A percentile compares a stretch with the other conserved stretches of the same genome.
Conservation (phyloP, 1,140 invertebrate species). For the Zaprionus taronus region DNA sequence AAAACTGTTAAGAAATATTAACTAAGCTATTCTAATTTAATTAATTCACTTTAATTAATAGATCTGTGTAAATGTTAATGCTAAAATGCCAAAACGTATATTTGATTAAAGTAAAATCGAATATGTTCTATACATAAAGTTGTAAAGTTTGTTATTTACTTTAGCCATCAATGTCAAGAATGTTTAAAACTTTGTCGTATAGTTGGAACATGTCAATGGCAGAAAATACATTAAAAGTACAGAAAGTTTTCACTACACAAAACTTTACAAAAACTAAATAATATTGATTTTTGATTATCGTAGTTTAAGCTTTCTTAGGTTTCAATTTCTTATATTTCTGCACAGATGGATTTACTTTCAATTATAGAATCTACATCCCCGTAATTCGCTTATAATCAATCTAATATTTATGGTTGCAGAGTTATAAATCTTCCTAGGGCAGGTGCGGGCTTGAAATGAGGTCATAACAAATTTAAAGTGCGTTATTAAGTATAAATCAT, state of each 20-base stretch:
- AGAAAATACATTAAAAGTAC: constrained; percentile 3
- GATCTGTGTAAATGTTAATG: background rate
- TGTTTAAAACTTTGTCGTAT: background rate
- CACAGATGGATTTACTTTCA: background rate
- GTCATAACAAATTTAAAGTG: background rate
- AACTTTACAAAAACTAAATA: background rate
- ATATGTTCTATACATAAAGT: background rate
- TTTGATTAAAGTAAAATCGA: background rate
- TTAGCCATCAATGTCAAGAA: background rate
- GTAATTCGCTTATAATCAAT: background rate
- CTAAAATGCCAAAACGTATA: background rate
- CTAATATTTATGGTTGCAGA: background rate
- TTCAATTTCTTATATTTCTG: background rate
- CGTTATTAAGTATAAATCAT: background rate
- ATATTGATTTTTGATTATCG: constrained; percentile 1
- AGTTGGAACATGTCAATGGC: background rate
- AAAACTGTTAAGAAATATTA: background rate
- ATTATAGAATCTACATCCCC: no score
- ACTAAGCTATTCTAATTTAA: background rate
- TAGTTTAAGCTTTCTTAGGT: background rate
- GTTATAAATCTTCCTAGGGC: no score
- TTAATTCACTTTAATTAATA: background rate
- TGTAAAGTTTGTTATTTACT: background rate
- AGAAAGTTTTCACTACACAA: background rate
- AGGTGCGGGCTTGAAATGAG: background rate